A percentile compares a stretch with the other conserved stretches of the same genome.
Conservation (phyloP, 1,140 invertebrate genomes). For the Galleria mellonella region DNA sequence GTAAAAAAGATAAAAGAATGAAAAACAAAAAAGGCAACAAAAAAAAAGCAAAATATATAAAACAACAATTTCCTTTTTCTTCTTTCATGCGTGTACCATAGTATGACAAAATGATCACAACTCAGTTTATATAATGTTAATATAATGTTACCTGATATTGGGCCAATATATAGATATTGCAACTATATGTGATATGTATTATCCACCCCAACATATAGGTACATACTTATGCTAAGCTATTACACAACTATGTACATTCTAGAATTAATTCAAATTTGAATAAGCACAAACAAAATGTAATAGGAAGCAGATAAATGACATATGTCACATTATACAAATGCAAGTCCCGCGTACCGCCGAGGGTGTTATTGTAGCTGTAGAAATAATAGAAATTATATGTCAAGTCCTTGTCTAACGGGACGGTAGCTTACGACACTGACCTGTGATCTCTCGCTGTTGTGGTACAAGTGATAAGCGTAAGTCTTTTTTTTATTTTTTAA, state of each 20-base stretch:
- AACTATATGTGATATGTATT: too few species aligned
- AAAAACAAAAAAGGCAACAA: too few species aligned
- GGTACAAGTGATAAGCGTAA: not conserved
- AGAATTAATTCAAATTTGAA: slow-evolving; percentile 1
- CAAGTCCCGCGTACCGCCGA: not conserved
- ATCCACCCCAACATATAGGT: too few species aligned
- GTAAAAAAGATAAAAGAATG: too few species aligned
- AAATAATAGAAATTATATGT: slow-evolving; percentile 8
- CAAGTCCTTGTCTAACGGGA: not conserved
- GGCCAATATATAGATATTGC: too few species aligned
- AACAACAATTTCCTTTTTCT: too few species aligned
- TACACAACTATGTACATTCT: not conserved
- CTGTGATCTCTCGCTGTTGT: slow-evolving; percentile 2
- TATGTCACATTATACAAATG: not conserved
- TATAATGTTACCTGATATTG: too few species aligned
- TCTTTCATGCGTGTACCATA: too few species aligned
- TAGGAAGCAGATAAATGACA: not conserved
- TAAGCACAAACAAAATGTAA: not conserved
- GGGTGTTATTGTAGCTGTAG: not conserved
- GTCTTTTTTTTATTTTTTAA: not conserved
- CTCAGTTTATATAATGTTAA: too few species aligned
- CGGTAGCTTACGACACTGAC: not conserved
- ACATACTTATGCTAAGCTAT: too few species aligned
- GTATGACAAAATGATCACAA: too few species aligned
- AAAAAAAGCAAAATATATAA: too few species aligned